Evolutionary conservation across 1,140 invertebrate species (phyloP).

Genomic region (Nasonia vitripennis): DNA sequence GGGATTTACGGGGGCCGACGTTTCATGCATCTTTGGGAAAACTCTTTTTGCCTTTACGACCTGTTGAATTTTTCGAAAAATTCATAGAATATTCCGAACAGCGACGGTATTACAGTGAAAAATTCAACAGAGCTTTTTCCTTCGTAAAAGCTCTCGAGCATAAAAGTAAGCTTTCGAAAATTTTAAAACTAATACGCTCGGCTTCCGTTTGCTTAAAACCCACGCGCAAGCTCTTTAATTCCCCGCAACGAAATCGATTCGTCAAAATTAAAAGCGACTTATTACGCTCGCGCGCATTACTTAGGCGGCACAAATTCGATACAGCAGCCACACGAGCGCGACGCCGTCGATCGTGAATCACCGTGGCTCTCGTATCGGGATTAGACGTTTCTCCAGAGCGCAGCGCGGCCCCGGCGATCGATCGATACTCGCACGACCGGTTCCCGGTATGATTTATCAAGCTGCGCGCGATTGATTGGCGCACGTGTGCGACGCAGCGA

Average conservation of each 20-base stretch:
- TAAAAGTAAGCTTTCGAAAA: not conserved
- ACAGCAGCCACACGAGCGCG: not conserved
- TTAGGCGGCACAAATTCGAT: not conserved
- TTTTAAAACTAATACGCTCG: not conserved
- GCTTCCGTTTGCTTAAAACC: not conserved
- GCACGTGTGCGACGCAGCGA: not conserved
- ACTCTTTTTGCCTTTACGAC: no score
- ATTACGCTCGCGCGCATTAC: not conserved
- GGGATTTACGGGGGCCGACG: no score
- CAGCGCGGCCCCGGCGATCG: not conserved
- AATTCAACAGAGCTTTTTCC: not conserved
- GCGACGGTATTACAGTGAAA: no score
- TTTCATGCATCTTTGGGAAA: not conserved
- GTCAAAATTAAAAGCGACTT: not conserved
- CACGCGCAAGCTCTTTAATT: not conserved
- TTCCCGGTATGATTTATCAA: slow-evolving; percentile 2
- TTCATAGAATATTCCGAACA: no score
- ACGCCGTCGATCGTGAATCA: not conserved
- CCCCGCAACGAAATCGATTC: not conserved
- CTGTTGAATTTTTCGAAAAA: no score
- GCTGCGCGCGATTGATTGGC: not conserved
- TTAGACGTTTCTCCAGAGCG: not conserved
- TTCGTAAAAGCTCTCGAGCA: not conserved
- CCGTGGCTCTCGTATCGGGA: not conserved
- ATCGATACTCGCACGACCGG: not conserved